A percentile compares a stretch with the other conserved stretches of the same genome.
Conservation (phyloP, 2,113 vertebrate species). For the Meles meles region DNA sequence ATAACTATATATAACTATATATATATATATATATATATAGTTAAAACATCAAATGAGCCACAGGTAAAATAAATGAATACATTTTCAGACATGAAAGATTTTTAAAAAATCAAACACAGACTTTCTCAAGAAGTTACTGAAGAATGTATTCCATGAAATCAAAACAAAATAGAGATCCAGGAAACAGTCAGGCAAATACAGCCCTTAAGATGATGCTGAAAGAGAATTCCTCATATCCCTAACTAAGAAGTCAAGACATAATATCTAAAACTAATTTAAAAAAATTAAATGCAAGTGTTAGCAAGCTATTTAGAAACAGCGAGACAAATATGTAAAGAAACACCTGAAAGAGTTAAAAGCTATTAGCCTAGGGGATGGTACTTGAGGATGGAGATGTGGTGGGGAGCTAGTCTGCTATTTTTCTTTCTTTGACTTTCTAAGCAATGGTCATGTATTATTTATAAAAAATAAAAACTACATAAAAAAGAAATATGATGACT, state of each 20-base stretch:
- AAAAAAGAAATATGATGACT: constrained; percentile 26
- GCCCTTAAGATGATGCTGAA: not conserved
- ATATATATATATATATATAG: too few relatives aligned
- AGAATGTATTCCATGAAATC: not conserved
- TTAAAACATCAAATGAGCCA: not conserved
- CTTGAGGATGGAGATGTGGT: not conserved
- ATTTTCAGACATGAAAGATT: not conserved
- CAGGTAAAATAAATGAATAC: not conserved
- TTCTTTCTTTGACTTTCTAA: constrained; percentile 40
- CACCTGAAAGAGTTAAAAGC: not conserved
- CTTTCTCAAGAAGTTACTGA: not conserved
- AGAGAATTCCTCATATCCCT: not conserved
- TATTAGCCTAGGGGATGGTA: not conserved
- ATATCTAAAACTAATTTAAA: not conserved
- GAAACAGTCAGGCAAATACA: not conserved
- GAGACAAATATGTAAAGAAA: not conserved
- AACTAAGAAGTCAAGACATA: not conserved
- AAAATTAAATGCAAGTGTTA: not conserved
- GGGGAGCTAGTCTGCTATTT: not conserved
- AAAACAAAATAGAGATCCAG: not conserved
- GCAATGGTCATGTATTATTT: constrained; percentile 33
- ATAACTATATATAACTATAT: too few relatives aligned
- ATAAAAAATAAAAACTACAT: constrained; percentile 14
- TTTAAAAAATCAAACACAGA: not conserved
- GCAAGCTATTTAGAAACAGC: not conserved